Percentiles rank a stretch among this genome's conserved stretches.
Conservation (phyloP, 2,888 invertebrate species). For the Gari tellinella region DNA sequence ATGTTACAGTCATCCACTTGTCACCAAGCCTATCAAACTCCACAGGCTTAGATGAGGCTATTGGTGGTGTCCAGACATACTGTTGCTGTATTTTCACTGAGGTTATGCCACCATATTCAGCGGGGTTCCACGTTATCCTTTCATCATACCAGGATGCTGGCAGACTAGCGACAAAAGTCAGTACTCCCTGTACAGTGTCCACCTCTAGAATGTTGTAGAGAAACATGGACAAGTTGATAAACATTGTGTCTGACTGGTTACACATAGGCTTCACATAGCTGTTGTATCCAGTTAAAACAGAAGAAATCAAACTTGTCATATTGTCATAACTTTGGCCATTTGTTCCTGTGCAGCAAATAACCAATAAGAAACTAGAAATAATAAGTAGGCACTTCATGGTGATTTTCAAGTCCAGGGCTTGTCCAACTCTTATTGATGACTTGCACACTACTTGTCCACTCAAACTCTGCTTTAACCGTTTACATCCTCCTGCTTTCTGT, state of each 20-base stretch:
- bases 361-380: too few species aligned
- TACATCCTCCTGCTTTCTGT: too few species aligned
- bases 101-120: constrained; percentile 18
- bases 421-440: too few species aligned
- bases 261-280: constrained; percentile 9
- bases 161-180: not conserved
- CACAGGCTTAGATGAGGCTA: constrained; percentile 7
- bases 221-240: constrained; percentile 17
- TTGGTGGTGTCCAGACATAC: constrained; percentile 33
- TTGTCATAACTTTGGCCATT: too few species aligned
- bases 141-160: constrained; percentile 25
- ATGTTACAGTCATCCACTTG: constrained; percentile 15
- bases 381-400: too few species aligned
- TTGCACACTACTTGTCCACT: too few species aligned
- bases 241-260: constrained; percentile 19
- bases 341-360: too few species aligned
- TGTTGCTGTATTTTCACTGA: constrained; percentile 15
- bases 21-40: constrained; percentile 12
- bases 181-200: constrained; percentile 26
- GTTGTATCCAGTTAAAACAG: too few species aligned
- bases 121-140: constrained; percentile 20
- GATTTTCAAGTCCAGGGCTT: too few species aligned
- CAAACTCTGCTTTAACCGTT: too few species aligned
- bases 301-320: too few species aligned
- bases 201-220: constrained; percentile 21